Conservation (phyloP, 2,888 invertebrate species). For the Ctena decussata region DNA sequence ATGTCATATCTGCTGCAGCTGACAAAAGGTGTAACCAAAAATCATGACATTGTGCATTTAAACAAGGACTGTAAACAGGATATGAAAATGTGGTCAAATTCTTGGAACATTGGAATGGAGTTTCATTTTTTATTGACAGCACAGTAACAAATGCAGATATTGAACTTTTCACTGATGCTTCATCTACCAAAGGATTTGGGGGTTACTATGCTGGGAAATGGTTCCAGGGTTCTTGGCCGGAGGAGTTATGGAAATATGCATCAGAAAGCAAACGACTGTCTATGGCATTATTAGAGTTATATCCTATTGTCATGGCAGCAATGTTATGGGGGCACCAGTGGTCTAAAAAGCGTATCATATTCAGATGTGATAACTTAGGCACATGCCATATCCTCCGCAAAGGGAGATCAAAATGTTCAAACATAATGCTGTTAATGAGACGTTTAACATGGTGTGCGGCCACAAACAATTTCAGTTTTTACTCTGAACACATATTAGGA, state of each 20-base stretch:
- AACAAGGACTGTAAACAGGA: background rate
- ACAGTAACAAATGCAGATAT: background rate
- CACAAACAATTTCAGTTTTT: background rate
- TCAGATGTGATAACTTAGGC: background rate
- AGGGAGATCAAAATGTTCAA: background rate
- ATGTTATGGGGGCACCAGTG: background rate
- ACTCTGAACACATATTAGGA: background rate
- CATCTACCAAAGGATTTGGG: background rate
- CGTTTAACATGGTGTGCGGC: background rate
- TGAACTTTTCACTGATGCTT: too few species aligned
- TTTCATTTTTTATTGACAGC: background rate
- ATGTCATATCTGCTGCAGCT: constrained; percentile 10
- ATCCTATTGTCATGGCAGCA: background rate
- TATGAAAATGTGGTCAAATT: background rate
- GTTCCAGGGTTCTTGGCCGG: background rate
- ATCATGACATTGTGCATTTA: background rate
- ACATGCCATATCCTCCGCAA: background rate
- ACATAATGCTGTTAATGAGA: background rate
- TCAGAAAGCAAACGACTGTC: background rate
- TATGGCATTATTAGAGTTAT: background rate
- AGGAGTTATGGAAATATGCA: background rate
- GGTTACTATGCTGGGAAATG: background rate
- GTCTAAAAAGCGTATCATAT: background rate
- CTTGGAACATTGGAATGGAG: background rate
- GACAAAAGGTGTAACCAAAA: background rate